Conservation (phyloP, 2,113 vertebrate species). For the Carollia perspicillata region DNA sequence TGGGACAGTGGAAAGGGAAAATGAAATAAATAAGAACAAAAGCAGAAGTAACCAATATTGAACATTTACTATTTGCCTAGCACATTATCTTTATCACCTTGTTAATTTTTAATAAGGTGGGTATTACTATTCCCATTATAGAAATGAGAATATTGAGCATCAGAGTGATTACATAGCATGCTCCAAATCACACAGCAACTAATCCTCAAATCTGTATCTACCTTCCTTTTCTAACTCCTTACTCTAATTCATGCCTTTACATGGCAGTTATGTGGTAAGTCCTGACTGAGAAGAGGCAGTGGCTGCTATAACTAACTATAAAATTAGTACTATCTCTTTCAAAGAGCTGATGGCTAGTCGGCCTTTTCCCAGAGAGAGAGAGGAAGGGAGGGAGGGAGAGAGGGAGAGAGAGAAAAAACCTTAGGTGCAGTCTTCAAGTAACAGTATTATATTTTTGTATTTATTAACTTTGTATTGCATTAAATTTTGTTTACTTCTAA, state of each 20-base stretch:
- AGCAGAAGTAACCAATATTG: not conserved
- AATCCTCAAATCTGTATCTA: not conserved
- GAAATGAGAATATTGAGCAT: not conserved
- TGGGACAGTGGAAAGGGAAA: not conserved
- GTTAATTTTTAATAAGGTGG: not conserved
- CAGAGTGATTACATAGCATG: not conserved
- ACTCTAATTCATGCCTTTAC: no score
- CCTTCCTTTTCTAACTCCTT: not conserved
- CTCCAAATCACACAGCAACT: not conserved
- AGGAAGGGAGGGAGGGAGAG: not conserved
- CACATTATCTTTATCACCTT: not conserved
- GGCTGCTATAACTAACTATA: not conserved
- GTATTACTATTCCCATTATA: constrained; percentile 4
- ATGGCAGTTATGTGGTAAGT: not conserved
- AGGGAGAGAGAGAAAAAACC: not conserved
- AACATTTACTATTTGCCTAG: not conserved
- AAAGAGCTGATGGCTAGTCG: not conserved
- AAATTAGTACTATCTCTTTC: not conserved
- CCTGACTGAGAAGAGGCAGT: not conserved
- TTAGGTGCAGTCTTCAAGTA: not conserved
- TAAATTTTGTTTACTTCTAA: not conserved
- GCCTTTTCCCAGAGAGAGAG: not conserved
- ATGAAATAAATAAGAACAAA: not conserved
- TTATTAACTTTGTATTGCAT: not conserved
- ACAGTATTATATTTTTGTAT: not conserved